phyloP scores from a whole-genome alignment of 2,113 vertebrate genomes.

The Thryonomys swinderianus region DNA sequence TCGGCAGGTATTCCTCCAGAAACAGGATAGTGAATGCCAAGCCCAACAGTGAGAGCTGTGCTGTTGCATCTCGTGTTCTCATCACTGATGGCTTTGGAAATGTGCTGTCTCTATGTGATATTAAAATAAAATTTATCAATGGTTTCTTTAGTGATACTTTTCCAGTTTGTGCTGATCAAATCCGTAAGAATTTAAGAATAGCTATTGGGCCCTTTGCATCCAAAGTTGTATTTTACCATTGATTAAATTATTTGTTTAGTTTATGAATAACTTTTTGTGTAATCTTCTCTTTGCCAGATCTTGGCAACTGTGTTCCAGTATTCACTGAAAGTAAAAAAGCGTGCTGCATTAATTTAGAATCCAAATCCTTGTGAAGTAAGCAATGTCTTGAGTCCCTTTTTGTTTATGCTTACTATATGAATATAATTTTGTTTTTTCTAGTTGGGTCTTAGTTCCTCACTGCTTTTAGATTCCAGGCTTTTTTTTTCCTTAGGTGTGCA shows the following conservation, averaged over 20 bases:
- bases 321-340: conserved; percentile 16
- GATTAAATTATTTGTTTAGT: conserved; percentile 18
- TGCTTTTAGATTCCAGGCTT: background rate
- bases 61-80: background rate
- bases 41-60: background rate
- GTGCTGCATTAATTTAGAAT: background rate
- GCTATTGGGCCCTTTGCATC: background rate
- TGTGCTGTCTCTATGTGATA: background rate
- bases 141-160: background rate
- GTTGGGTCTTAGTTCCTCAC: background rate
- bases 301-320: background rate
- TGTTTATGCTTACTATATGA: background rate
- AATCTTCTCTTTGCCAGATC: background rate
- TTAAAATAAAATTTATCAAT: background rate
- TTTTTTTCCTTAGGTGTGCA: background rate
- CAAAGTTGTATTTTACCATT: conserved; percentile 18
- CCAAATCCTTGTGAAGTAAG: conserved; percentile 1
- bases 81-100: conserved; percentile 26
- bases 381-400: background rate
- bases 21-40: background rate
- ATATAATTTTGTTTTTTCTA: background rate
- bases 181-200: background rate
- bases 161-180: background rate
- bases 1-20: background rate
- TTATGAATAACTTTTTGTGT: conserved; percentile 26